A percentile compares a stretch with the other conserved stretches of the same genome.
Evolutionary conservation across 2,888 invertebrate species (phyloP).

Genomic region (Gymnoscelis rufifasciata): DNA sequence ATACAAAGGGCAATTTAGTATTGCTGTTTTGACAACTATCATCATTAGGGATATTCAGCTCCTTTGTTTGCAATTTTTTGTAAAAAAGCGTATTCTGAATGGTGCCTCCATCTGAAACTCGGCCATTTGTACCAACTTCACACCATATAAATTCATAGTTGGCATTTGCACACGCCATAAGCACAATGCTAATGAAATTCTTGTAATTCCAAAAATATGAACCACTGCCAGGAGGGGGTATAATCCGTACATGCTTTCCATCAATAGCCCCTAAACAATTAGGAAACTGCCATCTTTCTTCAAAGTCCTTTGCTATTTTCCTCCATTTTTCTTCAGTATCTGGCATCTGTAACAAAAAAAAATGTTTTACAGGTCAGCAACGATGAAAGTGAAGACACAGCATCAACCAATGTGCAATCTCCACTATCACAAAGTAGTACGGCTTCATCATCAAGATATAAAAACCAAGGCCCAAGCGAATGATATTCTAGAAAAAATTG

Average conservation of each 20-base stretch:
- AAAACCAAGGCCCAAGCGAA: too few species aligned
- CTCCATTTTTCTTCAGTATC: slow-evolving; percentile 19
- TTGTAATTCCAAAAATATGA: slow-evolving; percentile 6
- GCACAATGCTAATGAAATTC: slow-evolving; percentile 16
- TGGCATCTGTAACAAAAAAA: slow-evolving; percentile 7
- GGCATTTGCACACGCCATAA: slow-evolving; percentile 13
- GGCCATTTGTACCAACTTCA: slow-evolving; percentile 23
- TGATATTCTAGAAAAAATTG: too few species aligned
- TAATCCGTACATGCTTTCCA: slow-evolving; percentile 17
- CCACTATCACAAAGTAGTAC: too few species aligned
- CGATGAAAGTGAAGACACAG: too few species aligned
- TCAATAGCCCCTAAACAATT: slow-evolving; percentile 14
- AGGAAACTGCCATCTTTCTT: slow-evolving; percentile 17
- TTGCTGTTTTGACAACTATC: slow-evolving; percentile 13
- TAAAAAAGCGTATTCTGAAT: slow-evolving; percentile 21
- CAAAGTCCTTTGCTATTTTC: slow-evolving; percentile 7
- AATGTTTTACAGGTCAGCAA: too few species aligned
- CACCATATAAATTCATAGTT: slow-evolving; percentile 15
- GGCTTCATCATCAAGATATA: too few species aligned
- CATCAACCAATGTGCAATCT: too few species aligned
- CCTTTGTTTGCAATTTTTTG: slow-evolving; percentile 4
- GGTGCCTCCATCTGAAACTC: slow-evolving; percentile 22
- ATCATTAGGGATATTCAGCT: slow-evolving; percentile 13
- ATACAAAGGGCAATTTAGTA: slow-evolving; percentile 17
- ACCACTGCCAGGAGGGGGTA: slow-evolving; percentile 9